Base-by-base conservation (phyloP, 1,140 invertebrate species). In the Xylocopa sonorina region DNA sequence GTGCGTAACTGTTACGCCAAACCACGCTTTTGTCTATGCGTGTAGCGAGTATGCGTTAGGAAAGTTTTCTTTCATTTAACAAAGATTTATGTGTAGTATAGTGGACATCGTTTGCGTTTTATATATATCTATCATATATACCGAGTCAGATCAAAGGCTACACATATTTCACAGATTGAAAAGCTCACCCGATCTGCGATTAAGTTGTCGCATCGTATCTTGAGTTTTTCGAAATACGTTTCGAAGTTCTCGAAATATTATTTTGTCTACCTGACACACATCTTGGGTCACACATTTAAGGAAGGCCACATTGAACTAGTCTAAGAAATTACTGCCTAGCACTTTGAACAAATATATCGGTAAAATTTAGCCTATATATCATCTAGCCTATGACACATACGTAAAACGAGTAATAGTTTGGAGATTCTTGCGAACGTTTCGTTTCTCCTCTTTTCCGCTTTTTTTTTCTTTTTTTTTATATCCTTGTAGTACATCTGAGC, bases 301-400 rank as follows among this genome's bases (percentile, higher is more conserved):
- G 90, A 93, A 93, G 92, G 92, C 92, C 91, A 92, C 92, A 93
- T 92, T 92, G 86, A 93, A 90, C 91, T 92, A 93, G 89, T 91
- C 91, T 93, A 92, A 90, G 79, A 90, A 89, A 89, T 89, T 78
- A 77, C 87, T 88, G 84, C 81, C 89, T 92, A 92, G 87, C 88
- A 80, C 79, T 85, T 86, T 86, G 62, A 89, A 91, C 88, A 88
- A 90, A 86, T 80, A 88, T 78, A 88, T 85, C 69, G 82, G 67
- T 84, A 53, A 82, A 83, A 80, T 85, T 85, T 81, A 81, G 67
- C 66, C 82, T 83, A 87, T 78, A 87, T 78, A 27, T 51, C 27
- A 27, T 78, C 78, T 85, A 85, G 48, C 74, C 83, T 82, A 82
- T 66, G 60, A 78, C 81, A 81, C 78, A 74, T 78, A 71, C 81